phyloP scores from a whole-genome alignment of 2,113 vertebrate genomes.

The Elgaria multicarinata region DNA sequence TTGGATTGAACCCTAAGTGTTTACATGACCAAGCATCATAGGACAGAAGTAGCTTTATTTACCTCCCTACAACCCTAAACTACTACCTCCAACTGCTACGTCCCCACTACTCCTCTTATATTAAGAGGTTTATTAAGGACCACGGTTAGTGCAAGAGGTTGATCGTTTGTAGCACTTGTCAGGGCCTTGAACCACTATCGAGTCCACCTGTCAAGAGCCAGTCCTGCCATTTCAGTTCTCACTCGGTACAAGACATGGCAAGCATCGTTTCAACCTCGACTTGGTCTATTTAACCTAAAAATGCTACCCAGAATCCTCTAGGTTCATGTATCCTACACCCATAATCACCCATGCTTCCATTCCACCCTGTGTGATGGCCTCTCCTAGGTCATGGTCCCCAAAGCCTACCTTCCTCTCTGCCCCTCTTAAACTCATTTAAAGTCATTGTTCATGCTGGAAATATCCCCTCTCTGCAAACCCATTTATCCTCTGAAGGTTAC shows the following conservation, averaged over 20 bases:
- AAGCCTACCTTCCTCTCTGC: too few species aligned
- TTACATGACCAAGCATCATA: background rate
- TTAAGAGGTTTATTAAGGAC: background rate
- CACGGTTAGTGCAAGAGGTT: background rate
- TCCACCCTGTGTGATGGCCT: background rate
- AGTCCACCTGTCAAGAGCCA: background rate
- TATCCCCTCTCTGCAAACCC: too few species aligned
- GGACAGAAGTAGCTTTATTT: background rate
- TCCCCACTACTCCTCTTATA: background rate
- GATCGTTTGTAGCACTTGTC: too few species aligned
- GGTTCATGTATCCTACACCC: too few species aligned
- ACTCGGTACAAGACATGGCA: background rate
- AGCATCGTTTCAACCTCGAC: background rate
- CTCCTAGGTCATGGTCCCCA: background rate
- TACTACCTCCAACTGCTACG: background rate
- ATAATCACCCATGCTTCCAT: background rate
- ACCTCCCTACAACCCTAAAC: background rate
- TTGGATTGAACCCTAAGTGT: background rate
- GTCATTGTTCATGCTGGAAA: too few species aligned
- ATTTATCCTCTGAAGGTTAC: background rate
- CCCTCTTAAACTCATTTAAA: too few species aligned
- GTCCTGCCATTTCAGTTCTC: background rate
- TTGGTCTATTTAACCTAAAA: background rate
- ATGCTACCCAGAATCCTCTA: background rate
- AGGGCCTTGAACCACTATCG: background rate